Evolutionary conservation across 2,113 vertebrate species (phyloP).

Genomic region (Morone chrysops): DNA sequence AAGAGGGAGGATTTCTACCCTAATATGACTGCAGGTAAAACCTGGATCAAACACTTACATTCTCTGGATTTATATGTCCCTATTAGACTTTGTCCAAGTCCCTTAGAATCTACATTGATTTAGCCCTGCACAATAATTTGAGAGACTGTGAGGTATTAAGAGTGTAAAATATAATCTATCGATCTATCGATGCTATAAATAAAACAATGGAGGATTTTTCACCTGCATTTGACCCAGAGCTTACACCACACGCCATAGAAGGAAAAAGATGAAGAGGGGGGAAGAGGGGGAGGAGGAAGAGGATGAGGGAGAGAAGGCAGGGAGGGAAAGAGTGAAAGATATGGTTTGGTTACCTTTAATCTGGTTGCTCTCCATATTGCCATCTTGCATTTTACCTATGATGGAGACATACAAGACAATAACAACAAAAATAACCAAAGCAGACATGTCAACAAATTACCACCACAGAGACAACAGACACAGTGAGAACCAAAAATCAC

Average conservation of each 20-base stretch:
- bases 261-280: constrained; percentile 26
- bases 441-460: constrained; percentile 87
- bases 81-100: neutral
- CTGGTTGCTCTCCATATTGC: constrained; percentile 99
- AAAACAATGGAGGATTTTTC: constrained; percentile 13
- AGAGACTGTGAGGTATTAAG: neutral
- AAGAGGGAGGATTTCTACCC: constrained; percentile 43
- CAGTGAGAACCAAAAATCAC: constrained; percentile 82
- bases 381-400: constrained; percentile 99
- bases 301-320: neutral
- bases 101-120: constrained; percentile 12
- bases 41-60: constrained; percentile 60
- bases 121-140: neutral
- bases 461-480: constrained; percentile 70
- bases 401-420: constrained; percentile 96
- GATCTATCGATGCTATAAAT: constrained; percentile 1
- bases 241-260: constrained; percentile 47
- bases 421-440: constrained; percentile 89
- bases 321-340: constrained; percentile 77
- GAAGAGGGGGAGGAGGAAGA: neutral
- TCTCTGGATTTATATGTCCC: neutral
- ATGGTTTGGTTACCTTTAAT: constrained; percentile 96
- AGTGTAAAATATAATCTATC: neutral
- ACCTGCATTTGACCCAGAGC: constrained; percentile 67
- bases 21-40: constrained; percentile 54